phyloP scores from a whole-genome alignment of 1,140 invertebrate genomes.

The Drosophila punjabiensis region DNA sequence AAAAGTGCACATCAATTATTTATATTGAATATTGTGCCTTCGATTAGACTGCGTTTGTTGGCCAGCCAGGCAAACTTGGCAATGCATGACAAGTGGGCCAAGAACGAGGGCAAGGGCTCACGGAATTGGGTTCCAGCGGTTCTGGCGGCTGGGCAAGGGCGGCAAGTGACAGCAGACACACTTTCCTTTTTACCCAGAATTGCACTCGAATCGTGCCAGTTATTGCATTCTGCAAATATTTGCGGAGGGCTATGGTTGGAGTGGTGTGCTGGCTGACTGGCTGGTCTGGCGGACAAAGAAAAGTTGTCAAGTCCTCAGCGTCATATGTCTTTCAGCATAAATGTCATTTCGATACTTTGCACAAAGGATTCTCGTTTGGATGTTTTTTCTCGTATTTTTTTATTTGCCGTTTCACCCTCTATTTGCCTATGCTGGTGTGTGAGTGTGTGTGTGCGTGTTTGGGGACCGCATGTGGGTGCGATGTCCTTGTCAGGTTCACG shows the following conservation, averaged over 20 bases:
- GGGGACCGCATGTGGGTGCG: slow-evolving; percentile 8
- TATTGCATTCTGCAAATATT: slow-evolving; percentile 52
- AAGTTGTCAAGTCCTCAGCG: slow-evolving; percentile 39
- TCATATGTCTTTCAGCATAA: slow-evolving; percentile 54
- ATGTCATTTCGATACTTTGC: slow-evolving; percentile 53
- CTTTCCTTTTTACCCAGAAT: slow-evolving; percentile 34
- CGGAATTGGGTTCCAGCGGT: slow-evolving; percentile 23
- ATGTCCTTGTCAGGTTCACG: slow-evolving; percentile 65
- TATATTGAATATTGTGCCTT: slow-evolving; percentile 76
- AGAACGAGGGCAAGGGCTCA: slow-evolving; percentile 32
- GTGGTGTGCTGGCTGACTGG: slow-evolving; percentile 15
- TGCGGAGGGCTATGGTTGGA: slow-evolving; percentile 7
- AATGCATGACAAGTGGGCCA: slow-evolving; percentile 39
- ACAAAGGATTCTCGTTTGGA: slow-evolving; percentile 30
- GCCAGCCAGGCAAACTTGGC: slow-evolving; percentile 49
- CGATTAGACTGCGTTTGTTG: slow-evolving; percentile 65
- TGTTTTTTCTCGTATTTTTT: slow-evolving; percentile 31
- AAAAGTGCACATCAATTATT: slow-evolving; percentile 74
- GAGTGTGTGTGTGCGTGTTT: background rate
- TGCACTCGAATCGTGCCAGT: slow-evolving; percentile 24
- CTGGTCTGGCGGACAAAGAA: slow-evolving; percentile 27
- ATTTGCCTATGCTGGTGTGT: slow-evolving; percentile 28
- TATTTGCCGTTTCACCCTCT: slow-evolving; percentile 13
- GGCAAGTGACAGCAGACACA: slow-evolving; percentile 25
- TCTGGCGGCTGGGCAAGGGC: background rate